phyloP scores from a whole-genome alignment of 2,888 invertebrate species.

The Chironomus riparius region DNA sequence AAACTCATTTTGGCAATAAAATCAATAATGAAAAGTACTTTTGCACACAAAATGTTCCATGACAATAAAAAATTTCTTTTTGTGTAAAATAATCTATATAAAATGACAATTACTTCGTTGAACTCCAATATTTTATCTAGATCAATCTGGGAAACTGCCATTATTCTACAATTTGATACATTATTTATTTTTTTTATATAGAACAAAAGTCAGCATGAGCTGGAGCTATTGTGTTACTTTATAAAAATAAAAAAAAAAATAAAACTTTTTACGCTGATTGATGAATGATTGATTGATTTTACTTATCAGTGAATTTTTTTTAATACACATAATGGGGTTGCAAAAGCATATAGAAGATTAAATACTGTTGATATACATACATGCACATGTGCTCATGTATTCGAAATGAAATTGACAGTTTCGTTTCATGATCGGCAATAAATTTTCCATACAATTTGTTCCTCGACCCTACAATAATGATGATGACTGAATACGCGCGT shows the following conservation, averaged over 20 bases:
- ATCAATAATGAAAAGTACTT: too few relatives aligned
- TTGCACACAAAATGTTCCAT: too few relatives aligned
- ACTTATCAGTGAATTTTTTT: neutral
- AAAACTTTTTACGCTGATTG: constrained; percentile 1
- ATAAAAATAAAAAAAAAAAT: too few relatives aligned
- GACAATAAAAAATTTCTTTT: too few relatives aligned
- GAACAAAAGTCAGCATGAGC: too few relatives aligned
- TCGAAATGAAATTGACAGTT: neutral
- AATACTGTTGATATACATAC: neutral
- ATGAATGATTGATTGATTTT: constrained; percentile 23
- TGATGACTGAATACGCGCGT: neutral
- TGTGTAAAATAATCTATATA: neutral
- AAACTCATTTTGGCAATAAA: too few relatives aligned
- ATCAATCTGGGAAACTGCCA: neutral
- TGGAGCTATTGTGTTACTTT: too few relatives aligned
- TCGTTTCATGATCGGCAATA: neutral
- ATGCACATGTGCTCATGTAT: neutral
- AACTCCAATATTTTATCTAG: neutral
- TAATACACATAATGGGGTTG: neutral
- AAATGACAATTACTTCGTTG: neutral
- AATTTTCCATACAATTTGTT: constrained; percentile 21
- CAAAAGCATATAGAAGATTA: neutral
- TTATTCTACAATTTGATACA: too few relatives aligned
- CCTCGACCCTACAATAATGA: neutral
- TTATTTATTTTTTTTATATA: too few relatives aligned